Evolutionary conservation across 1,140 invertebrate species (phyloP).

Genomic region (Neotoxoptera formosana): DNA sequence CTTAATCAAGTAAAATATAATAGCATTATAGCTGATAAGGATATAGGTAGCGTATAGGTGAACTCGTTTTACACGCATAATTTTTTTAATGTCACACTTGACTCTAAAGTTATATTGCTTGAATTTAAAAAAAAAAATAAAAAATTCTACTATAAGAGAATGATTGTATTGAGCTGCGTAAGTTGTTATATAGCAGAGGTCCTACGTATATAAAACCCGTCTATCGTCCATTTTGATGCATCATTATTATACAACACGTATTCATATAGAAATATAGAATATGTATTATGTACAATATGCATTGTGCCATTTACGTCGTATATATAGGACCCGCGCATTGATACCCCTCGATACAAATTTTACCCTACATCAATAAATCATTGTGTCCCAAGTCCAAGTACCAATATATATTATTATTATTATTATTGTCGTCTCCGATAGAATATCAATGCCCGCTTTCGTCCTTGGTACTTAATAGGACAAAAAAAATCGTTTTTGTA

Average conservation of each 20-base stretch:
- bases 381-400: background rate
- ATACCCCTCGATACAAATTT: conserved; percentile 7
- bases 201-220: background rate
- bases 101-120: background rate
- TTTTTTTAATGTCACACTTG: background rate
- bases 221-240: background rate
- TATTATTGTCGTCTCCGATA: background rate
- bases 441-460: background rate
- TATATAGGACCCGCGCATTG: background rate
- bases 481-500: conserved; percentile 13
- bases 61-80: background rate
- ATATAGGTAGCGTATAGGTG: too few species aligned
- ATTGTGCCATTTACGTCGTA: background rate
- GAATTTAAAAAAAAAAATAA: background rate
- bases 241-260: conserved; percentile 17
- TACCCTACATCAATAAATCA: background rate
- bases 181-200: background rate
- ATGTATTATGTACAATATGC: background rate
- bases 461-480: background rate
- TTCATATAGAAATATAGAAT: background rate
- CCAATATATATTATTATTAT: background rate
- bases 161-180: background rate
- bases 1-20: background rate
- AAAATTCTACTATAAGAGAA: background rate
- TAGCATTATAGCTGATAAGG: background rate